phyloP scores from a whole-genome alignment of 2,888 invertebrate genomes.

The Lissonota sp. region DNA sequence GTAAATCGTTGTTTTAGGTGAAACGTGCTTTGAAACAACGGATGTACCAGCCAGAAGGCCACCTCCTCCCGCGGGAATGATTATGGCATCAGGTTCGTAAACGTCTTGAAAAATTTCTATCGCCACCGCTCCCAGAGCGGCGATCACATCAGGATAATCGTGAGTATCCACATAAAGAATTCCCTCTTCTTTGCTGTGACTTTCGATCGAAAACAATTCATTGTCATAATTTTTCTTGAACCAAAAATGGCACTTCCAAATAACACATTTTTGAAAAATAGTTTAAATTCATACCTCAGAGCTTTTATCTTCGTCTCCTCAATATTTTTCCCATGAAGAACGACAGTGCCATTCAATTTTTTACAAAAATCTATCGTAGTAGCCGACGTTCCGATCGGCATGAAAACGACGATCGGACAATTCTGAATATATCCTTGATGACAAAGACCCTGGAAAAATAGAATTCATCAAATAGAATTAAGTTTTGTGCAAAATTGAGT shows the following conservation, averaged over 20 bases:
- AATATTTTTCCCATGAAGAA: constrained; percentile 31
- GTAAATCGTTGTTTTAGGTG: constrained; percentile 47
- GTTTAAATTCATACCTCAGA: constrained; percentile 17
- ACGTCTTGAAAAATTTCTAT: constrained; percentile 48
- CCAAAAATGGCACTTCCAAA: too few species aligned
- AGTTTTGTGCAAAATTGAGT: too few species aligned
- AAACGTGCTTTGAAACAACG: constrained; percentile 41
- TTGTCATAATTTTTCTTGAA: background rate
- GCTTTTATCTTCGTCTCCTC: constrained; percentile 31
- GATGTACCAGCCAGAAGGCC: constrained; percentile 41
- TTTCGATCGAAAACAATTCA: background rate
- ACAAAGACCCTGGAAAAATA: constrained; percentile 38
- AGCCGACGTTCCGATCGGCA: constrained; percentile 30
- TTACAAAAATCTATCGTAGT: constrained; percentile 42
- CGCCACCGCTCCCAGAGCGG: constrained; percentile 41
- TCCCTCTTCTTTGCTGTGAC: constrained; percentile 34
- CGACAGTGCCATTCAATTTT: constrained; percentile 35
- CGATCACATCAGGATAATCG: constrained; percentile 45
- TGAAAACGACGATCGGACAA: constrained; percentile 41
- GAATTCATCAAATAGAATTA: background rate
- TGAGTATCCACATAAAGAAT: constrained; percentile 45
- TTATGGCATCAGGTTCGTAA: constrained; percentile 39
- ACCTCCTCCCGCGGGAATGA: constrained; percentile 44
- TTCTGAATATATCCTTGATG: constrained; percentile 51
- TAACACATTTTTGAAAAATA: too few species aligned